These are phyloP conservation scores for Chelonus formosanus DNA, from an alignment of 2,888 invertebrate species.

Conservation along the genomic window DNA sequence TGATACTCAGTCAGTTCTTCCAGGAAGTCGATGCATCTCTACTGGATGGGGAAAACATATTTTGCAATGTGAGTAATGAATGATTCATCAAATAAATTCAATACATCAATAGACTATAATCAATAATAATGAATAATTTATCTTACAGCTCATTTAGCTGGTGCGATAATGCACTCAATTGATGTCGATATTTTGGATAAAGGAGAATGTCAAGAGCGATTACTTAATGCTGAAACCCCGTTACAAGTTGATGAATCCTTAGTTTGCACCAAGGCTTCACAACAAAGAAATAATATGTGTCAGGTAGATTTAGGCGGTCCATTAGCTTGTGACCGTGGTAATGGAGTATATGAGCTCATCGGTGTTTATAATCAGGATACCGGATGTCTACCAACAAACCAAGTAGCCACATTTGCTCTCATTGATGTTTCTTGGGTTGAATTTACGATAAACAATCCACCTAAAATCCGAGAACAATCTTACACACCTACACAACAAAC, in stretches of 20 bases:
- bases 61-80: slow-evolving; percentile 72
- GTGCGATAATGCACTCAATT: slow-evolving; percentile 79
- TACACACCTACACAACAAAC: slow-evolving; percentile 3
- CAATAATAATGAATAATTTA: slow-evolving; percentile 40
- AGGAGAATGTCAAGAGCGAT: slow-evolving; percentile 71
- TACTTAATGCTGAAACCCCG: slow-evolving; percentile 69
- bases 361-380: slow-evolving; percentile 83
- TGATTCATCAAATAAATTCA: too few species aligned
- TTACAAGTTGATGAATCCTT: slow-evolving; percentile 72
- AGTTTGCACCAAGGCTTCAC: slow-evolving; percentile 74
- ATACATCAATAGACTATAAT: slow-evolving; percentile 14
- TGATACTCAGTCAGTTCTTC: slow-evolving; percentile 24
- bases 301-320: slow-evolving; percentile 85
- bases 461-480: slow-evolving; percentile 3
- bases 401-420: slow-evolving; percentile 58
- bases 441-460: slow-evolving; percentile 39
- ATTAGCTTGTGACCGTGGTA: slow-evolving; percentile 78
- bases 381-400: slow-evolving; percentile 68
- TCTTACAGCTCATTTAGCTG: slow-evolving; percentile 75
- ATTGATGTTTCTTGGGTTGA: slow-evolving; percentile 55
- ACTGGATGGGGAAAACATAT: slow-evolving; percentile 87
- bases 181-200: slow-evolving; percentile 73
- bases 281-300: slow-evolving; percentile 77
- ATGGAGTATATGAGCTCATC: slow-evolving; percentile 75
- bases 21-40: slow-evolving; percentile 74